phyloP scores from a whole-genome alignment of 2,113 vertebrate genomes.

The Crocuta crocuta region DNA sequence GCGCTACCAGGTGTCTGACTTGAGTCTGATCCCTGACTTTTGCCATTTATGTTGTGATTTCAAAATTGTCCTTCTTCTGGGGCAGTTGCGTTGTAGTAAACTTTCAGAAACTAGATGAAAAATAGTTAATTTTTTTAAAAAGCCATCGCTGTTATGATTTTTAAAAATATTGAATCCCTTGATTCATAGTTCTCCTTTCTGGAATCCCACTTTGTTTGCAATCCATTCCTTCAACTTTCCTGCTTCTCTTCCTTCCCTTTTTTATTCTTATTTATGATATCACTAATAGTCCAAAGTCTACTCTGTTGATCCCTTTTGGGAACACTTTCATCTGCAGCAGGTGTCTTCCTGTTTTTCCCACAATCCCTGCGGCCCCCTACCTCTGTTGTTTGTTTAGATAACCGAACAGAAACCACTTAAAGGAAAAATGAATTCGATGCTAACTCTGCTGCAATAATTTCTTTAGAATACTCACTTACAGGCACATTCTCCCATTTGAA shows the following conservation, averaged over 20 bases:
- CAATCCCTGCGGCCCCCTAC: not conserved
- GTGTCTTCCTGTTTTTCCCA: not conserved
- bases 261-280: not conserved
- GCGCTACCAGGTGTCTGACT: not conserved
- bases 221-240: not conserved
- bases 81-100: not conserved
- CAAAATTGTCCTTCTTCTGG: not conserved
- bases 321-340: not conserved
- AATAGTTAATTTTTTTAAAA: not conserved
- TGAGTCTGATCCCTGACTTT: not conserved
- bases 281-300: not conserved
- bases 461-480: not conserved
- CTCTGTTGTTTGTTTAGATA: conserved; percentile 33
- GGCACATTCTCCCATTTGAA: not conserved
- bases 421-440: not conserved
- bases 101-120: not conserved
- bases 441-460: not conserved
- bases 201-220: not conserved
- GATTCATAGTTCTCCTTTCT: not conserved
- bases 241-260: not conserved
- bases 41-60: not conserved
- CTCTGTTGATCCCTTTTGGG: not conserved
- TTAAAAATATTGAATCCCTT: not conserved
- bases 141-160: not conserved
- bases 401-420: not conserved